Evolutionary conservation across 2,113 vertebrate genomes (phyloP).

Genomic region (Pelecanus crispus): DNA sequence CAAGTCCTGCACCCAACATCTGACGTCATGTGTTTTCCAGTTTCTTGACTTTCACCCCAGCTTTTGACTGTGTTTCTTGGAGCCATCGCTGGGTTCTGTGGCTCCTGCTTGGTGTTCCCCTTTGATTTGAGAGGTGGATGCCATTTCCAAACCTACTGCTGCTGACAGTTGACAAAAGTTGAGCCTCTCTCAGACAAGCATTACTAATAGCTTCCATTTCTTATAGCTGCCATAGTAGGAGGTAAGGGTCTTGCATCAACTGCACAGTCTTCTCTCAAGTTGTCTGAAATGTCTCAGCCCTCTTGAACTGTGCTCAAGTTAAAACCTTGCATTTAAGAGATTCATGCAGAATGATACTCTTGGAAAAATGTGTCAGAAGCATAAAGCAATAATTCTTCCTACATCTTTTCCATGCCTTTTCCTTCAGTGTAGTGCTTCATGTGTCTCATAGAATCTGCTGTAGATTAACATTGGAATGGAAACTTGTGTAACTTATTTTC

Average conservation of each 20-base stretch:
- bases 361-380: neutral
- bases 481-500: neutral
- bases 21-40: neutral
- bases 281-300: neutral
- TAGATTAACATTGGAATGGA: neutral
- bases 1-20: neutral
- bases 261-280: neutral
- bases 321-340: neutral
- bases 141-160: neutral
- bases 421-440: neutral
- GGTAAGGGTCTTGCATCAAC: neutral
- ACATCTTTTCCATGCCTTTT: neutral
- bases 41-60: neutral
- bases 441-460: neutral
- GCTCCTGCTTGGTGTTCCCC: neutral
- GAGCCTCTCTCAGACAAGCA: neutral
- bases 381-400: neutral
- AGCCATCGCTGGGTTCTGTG: neutral
- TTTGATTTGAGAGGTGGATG: neutral
- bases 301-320: neutral
- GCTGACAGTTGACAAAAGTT: neutral
- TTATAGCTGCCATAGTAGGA: neutral
- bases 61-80: neutral
- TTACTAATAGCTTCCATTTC: neutral
- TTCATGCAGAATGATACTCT: neutral